Base-by-base conservation (phyloP, 53 echinoderm and acorn worm species). In the Mesocentrotus franciscanus region DNA sequence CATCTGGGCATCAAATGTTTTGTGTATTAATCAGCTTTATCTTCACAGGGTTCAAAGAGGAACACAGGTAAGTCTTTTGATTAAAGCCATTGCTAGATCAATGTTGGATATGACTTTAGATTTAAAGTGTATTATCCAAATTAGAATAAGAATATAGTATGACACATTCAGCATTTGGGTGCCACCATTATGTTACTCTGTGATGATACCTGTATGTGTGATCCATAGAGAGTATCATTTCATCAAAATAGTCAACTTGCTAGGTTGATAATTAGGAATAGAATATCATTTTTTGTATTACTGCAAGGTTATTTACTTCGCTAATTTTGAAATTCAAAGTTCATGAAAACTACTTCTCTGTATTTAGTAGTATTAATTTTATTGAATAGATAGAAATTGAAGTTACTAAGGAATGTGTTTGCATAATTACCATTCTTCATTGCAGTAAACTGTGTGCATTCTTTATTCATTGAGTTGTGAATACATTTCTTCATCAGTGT, bases 401-500 rank as follows among this genome's bases (percentile, higher is more conserved):
- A 30, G 12, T 2, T 0, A 18, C 8, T 0, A 26, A 12, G 74
- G 74, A 74, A 29, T 74, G 10, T 74, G 74, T 18, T 27, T 74
- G 29, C 18, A 30, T 30, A 74, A 30, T 32, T 1, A 8, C 32
- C 32, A 74, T 74, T 74, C 74, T 74, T 68, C 7, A 24, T 18
- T 13, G 15, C 33, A 30, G 76, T 76, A 76, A 33, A 76, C 9
- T 75, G 42, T 79, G 36, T 13, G 39, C 35, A 32, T 10, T 20
- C 18, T 74, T 9, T 79, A 79, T 85, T 85, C 64, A 91, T 24
- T 91, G 27, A 91, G 24, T 34, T 91, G 62, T 68, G 22, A 91
- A 66, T 91, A 36, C 10, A 93, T 94, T 94, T 68, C 95, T 94
- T 42, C 87, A 94, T 85, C 95, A 94, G 87, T 94, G 95, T 85